Evolutionary conservation across 2,113 vertebrate genomes (phyloP).

Genomic region (Hystrix cristata): DNA sequence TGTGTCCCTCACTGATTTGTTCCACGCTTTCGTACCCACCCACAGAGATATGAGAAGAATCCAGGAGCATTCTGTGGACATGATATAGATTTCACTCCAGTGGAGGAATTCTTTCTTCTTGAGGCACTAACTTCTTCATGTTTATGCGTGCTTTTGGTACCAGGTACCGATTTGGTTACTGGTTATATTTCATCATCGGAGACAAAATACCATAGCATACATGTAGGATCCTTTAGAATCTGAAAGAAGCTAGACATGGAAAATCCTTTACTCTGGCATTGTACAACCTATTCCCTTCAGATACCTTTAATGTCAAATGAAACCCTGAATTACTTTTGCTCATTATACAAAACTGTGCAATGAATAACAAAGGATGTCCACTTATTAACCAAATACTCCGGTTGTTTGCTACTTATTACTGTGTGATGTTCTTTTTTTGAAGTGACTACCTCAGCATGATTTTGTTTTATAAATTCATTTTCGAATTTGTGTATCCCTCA

Average conservation of each 20-base stretch:
- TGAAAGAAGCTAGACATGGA: neutral
- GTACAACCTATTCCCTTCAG: fast-evolving
- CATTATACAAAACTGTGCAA: neutral
- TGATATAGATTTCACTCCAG: neutral
- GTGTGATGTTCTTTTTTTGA: neutral
- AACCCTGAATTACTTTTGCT: neutral
- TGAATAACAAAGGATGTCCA: neutral
- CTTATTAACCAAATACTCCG: neutral
- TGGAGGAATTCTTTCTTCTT: neutral
- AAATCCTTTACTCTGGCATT: neutral
- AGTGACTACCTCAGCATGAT: neutral
- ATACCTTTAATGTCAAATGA: neutral
- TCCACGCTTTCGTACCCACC: neutral
- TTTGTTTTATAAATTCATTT: neutral
- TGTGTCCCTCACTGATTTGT: neutral
- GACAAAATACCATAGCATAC: neutral
- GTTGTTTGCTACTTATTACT: neutral
- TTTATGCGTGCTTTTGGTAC: neutral
- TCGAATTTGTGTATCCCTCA: neutral
- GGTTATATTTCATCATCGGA: neutral
- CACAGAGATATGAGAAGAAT: neutral
- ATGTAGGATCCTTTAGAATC: neutral
- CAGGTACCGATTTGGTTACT: no score
- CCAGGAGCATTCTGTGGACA: fast-evolving
- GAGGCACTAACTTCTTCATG: neutral